Percentiles rank a stretch among this genome's conserved stretches.
Conservation (phyloP, 2,797 vertebrate genomes). For the Pagetopsis macropterus region DNA sequence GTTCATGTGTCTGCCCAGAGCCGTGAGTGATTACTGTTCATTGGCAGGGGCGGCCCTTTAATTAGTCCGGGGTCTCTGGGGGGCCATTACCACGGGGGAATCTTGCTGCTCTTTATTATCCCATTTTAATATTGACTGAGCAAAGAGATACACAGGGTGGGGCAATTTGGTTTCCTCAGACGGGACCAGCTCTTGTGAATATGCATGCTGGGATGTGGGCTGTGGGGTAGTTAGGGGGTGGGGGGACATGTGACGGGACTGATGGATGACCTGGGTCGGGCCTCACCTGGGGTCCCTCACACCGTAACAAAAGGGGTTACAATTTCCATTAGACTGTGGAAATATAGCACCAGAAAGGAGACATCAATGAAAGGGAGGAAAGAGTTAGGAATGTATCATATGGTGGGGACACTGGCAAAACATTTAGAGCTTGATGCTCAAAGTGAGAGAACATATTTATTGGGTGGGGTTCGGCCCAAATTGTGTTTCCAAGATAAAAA, state of each 20-base stretch:
- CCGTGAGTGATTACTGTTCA: slow-evolving; percentile 81
- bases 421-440: not conserved
- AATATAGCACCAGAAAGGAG: slow-evolving; percentile 46
- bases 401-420: not conserved
- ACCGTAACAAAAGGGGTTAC: slow-evolving; percentile 70
- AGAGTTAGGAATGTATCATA: not conserved
- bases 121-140: slow-evolving; percentile 83
- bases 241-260: slow-evolving; percentile 67
- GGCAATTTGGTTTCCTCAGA: slow-evolving; percentile 72
- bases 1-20: slow-evolving; percentile 59
- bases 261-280: slow-evolving; percentile 77
- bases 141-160: slow-evolving; percentile 66
- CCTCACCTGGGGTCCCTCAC: slow-evolving; percentile 78
- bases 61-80: slow-evolving; percentile 79
- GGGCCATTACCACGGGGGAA: slow-evolving; percentile 80
- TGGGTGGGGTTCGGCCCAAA: not conserved
- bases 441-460: not conserved
- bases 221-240: slow-evolving; percentile 39
- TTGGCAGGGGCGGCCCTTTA: slow-evolving; percentile 83
- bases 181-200: slow-evolving; percentile 76
- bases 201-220: slow-evolving; percentile 71
- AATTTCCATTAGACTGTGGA: slow-evolving; percentile 59
- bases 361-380: slow-evolving; percentile 3
- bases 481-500: not conserved
- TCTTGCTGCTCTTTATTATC: slow-evolving; percentile 87